These are phyloP conservation scores for Lagria hirta DNA, from an alignment of 2,888 invertebrate species.

Conservation along the genomic window DNA sequence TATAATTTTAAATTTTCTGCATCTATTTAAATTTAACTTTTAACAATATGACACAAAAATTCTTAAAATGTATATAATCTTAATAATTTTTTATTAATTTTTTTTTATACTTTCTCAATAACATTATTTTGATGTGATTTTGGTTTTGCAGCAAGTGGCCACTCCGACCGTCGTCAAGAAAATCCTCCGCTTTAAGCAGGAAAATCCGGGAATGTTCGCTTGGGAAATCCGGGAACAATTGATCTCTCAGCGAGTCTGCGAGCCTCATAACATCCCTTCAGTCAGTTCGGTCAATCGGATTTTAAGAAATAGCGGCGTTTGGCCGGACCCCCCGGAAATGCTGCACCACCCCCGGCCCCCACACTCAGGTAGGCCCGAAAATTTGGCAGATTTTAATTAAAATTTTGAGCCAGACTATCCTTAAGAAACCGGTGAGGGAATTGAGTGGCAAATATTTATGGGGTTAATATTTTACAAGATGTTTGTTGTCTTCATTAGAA, in stretches of 20 bases:
- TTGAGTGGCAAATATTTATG: constrained; percentile 17
- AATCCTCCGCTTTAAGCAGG: constrained; percentile 90
- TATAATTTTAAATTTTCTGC: not conserved
- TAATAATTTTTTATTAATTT: no score
- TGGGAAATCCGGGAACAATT: constrained; percentile 95
- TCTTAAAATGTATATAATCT: no score
- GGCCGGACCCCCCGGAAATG: constrained; percentile 63
- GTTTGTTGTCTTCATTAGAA: constrained; percentile 27
- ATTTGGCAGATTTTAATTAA: no score
- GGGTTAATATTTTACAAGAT: constrained; percentile 16
- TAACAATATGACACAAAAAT: no score
- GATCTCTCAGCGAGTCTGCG: constrained; percentile 86
- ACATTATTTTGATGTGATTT: constrained; percentile 29
- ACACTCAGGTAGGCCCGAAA: constrained; percentile 45
- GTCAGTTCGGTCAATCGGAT: constrained; percentile 95
- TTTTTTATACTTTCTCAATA: not conserved
- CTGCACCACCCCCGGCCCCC: constrained; percentile 47
- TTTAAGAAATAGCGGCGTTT: constrained; percentile 81
- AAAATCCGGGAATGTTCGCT: constrained; percentile 95
- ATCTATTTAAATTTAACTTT: constrained; percentile 6
- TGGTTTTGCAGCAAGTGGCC: constrained; percentile 87
- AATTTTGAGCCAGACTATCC: not conserved
- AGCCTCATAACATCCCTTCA: constrained; percentile 87
- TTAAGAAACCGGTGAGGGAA: constrained; percentile 1
- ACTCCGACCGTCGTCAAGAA: constrained; percentile 95